Evolutionary conservation across 2,888 invertebrate genomes (phyloP).

Genomic region (Acrobasis repandana): DNA sequence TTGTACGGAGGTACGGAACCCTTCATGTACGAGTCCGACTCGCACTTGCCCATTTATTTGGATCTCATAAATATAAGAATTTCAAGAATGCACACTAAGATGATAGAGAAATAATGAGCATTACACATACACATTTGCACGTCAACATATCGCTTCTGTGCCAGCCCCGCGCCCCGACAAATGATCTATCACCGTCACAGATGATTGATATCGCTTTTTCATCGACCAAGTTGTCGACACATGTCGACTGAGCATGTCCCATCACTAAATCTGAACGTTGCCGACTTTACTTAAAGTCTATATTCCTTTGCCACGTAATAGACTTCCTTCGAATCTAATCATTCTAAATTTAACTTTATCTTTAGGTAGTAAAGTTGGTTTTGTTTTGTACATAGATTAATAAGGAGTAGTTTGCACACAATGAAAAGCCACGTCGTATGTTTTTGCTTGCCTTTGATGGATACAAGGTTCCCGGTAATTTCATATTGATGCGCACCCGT

Average conservation of each 20-base stretch:
- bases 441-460: conserved; percentile 61
- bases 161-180: conserved; percentile 9
- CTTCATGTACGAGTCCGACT: no score
- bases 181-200: conserved; percentile 66
- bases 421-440: conserved; percentile 57
- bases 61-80: not conserved
- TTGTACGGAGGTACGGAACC: no score
- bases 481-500: conserved; percentile 51
- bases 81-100: not conserved
- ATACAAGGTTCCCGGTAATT: conserved; percentile 59
- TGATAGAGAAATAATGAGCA: conserved; percentile 3
- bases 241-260: conserved; percentile 36
- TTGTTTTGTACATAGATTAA: conserved; percentile 33
- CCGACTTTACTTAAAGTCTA: conserved; percentile 14
- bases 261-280: conserved; percentile 26
- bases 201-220: conserved; percentile 78
- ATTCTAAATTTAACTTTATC: conserved; percentile 31
- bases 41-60: no score
- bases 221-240: conserved; percentile 47
- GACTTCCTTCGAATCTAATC: not conserved
- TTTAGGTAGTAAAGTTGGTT: conserved; percentile 33
- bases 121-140: conserved; percentile 9
- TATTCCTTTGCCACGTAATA: not conserved
- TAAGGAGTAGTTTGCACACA: conserved; percentile 67
- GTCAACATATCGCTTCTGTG: conserved; percentile 14